Percentiles rank a stretch among this genome's conserved stretches.
phyloP scores from a whole-genome alignment of 2,113 vertebrate species.

The Alaudala cheleensis region DNA sequence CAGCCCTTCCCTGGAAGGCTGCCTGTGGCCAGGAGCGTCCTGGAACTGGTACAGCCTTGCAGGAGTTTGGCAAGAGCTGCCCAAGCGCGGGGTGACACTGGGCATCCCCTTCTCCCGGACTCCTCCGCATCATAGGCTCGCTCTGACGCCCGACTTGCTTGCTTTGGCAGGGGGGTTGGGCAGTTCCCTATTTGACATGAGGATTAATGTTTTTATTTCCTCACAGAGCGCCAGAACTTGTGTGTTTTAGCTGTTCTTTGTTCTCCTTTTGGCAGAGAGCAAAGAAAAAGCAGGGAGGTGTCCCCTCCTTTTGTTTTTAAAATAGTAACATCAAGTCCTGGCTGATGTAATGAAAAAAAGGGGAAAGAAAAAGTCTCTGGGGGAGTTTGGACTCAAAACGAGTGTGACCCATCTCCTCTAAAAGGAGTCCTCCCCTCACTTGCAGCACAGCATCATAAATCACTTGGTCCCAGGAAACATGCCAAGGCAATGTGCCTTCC shows the following conservation, averaged over 20 bases:
- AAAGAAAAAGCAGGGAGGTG: neutral
- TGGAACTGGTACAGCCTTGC: neutral
- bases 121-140: neutral
- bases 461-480: slow-evolving; percentile 4
- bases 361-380: neutral
- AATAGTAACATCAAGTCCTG: slow-evolving; percentile 40
- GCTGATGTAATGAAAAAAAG: neutral
- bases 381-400: neutral
- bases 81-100: neutral
- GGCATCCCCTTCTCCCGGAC: neutral
- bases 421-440: neutral
- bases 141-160: neutral
- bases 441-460: neutral
- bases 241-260: slow-evolving; percentile 52
- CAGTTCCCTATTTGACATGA: slow-evolving; percentile 63
- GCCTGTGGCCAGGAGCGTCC: neutral
- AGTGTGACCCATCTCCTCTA: neutral
- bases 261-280: slow-evolving; percentile 40
- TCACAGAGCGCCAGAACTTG: slow-evolving; percentile 35
- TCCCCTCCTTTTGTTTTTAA: slow-evolving; percentile 48
- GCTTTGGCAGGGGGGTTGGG: slow-evolving; percentile 11
- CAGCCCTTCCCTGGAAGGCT: neutral
- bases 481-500: neutral
- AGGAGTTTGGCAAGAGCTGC: slow-evolving; percentile 7
- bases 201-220: slow-evolving; percentile 58